Evolutionary conservation across 2,113 vertebrate species (phyloP).

Genomic region (Grallaria varia): DNA sequence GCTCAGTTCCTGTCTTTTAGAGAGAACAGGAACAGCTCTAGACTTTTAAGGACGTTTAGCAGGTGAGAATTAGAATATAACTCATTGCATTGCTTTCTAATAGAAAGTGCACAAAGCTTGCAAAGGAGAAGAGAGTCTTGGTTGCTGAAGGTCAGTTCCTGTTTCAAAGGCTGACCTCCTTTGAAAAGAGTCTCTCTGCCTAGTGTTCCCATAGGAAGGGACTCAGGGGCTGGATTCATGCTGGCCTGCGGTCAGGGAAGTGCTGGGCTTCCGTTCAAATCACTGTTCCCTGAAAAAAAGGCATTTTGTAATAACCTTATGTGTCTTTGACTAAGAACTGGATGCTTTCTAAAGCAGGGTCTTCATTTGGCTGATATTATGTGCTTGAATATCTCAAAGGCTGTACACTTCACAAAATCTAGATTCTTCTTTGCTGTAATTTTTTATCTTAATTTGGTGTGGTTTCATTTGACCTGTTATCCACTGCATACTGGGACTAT

Average conservation of each 20-base stretch:
- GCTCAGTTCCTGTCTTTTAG: slow-evolving; percentile 5
- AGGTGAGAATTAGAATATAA: not conserved
- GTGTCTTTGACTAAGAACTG: not conserved
- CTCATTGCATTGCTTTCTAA: not conserved
- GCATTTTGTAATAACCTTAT: not conserved
- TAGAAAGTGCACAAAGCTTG: not conserved
- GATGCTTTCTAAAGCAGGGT: not conserved
- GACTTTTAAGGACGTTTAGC: slow-evolving; percentile 32
- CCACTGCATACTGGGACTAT: not conserved
- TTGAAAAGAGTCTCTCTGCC: not conserved
- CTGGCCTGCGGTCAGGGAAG: not conserved
- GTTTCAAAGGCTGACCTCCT: slow-evolving; percentile 44
- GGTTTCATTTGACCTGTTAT: not conserved
- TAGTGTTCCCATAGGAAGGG: not conserved
- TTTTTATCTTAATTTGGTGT: not conserved
- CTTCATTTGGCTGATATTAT: not conserved
- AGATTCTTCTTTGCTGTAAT: not conserved
- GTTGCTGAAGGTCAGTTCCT: not conserved
- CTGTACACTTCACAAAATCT: not conserved
- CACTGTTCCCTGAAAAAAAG: not conserved
- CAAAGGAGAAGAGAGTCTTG: not conserved
- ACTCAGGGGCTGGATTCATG: not conserved
- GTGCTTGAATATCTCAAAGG: not conserved
- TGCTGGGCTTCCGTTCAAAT: not conserved
- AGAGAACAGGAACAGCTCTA: slow-evolving; percentile 12